phyloP scores from a whole-genome alignment of 2,113 vertebrate species.

The Colistium nudipinnis region DNA sequence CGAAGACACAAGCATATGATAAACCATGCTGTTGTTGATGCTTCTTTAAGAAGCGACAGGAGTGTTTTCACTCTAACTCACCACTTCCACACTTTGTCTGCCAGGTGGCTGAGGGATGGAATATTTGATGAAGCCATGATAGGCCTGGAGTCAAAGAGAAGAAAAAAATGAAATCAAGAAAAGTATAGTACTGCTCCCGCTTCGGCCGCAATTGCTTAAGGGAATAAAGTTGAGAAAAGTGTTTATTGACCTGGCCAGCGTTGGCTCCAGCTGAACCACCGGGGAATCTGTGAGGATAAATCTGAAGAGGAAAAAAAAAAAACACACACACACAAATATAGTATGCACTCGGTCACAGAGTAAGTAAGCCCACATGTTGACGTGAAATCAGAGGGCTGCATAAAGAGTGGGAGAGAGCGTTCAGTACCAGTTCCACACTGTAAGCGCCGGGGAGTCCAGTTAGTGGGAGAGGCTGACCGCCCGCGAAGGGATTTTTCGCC shows the following conservation, averaged over 20 bases:
- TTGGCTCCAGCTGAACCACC: constrained; percentile 56
- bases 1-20: constrained; percentile 28
- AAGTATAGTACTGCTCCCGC: background rate
- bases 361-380: too few relatives aligned
- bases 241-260: constrained; percentile 54
- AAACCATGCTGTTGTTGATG: background rate
- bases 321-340: background rate
- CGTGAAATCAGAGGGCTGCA: background rate
- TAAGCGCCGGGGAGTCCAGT: constrained; percentile 63
- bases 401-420: background rate
- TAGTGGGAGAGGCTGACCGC: constrained; percentile 48
- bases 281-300: constrained; percentile 70
- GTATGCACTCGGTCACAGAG: background rate
- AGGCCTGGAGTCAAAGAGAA: constrained; percentile 42
- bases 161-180: background rate
- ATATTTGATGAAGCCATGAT: constrained; percentile 78
- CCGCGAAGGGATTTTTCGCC: constrained; percentile 52
- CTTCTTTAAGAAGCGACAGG: background rate
- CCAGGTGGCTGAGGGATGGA: constrained; percentile 81
- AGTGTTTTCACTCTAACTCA: constrained; percentile 58
- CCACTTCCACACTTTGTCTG: constrained; percentile 81
- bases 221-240: background rate
- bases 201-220: background rate
- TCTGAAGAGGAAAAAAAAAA: constrained; percentile 36
- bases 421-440: constrained; percentile 80